These are phyloP conservation scores for Trogon surrucura DNA, from an alignment of 2,113 vertebrate species.

Conservation along the genomic window DNA sequence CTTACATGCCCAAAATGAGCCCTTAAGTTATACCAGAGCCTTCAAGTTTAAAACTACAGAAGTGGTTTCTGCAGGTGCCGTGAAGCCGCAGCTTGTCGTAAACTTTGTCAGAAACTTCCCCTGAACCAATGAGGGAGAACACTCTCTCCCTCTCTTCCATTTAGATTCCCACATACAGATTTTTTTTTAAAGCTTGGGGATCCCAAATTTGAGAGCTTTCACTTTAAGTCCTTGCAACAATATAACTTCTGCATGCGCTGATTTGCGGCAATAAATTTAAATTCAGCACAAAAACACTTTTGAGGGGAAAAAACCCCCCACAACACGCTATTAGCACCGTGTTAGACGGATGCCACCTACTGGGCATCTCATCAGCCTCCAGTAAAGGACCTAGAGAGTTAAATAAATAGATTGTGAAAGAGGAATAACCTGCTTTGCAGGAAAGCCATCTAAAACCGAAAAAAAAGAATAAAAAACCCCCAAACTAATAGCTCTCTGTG, in stretches of 20 bases:
- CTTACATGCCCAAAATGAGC: not conserved
- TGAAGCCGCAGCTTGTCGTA: not conserved
- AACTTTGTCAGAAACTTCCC: not conserved
- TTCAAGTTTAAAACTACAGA: not conserved
- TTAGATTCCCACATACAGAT: not conserved
- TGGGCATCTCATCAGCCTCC: slow-evolving; percentile 47
- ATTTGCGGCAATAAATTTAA: not conserved
- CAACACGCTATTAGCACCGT: not conserved
- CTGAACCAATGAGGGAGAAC: not conserved
- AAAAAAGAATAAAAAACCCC: not conserved
- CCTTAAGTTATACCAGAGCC: not conserved
- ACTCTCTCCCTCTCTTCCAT: not conserved
- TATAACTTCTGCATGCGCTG: not conserved
- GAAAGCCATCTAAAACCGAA: not conserved
- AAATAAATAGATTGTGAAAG: not conserved
- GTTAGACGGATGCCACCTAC: slow-evolving; percentile 79
- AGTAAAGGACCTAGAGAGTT: not conserved
- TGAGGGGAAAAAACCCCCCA: not conserved
- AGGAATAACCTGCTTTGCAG: not conserved
- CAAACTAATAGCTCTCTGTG: not conserved
- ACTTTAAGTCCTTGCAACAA: not conserved
- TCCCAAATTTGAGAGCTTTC: not conserved
- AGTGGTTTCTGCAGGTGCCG: not conserved
- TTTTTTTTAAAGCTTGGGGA: not conserved
- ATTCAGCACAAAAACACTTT: not conserved